Evolutionary conservation across 2,113 vertebrate genomes (phyloP), one percentile per base, ranked within the genome.

Genomic region (Cinclus cinclus): DNA sequence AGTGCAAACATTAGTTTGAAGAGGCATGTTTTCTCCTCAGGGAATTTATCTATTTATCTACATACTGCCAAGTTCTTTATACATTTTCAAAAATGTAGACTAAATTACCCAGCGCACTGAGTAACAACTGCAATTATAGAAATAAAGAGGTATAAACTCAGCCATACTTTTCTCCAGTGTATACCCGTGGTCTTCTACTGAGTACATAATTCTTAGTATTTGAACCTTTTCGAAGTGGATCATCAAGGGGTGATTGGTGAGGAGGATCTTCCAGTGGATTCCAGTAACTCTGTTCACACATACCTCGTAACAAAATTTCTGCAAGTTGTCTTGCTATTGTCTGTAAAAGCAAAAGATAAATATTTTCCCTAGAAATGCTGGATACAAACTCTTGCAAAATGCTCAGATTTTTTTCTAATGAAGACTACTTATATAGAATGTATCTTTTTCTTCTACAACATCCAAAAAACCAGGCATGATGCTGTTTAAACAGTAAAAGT

Each of bases 211-310:
- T 98, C 97, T 99, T 99, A 27, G 96, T 98, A 95, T 98, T 98
- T 28, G 98, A 96, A 97, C 98, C 98, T 95, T 98, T 98, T 56
- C 98, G 98, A 37, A 99, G 98, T 2, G 98, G 99, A 92, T 99
- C 99, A 6, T 99, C 99, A 70, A 99, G 97, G 15, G 99, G 99
- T 4, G 99, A 99, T 35, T 99, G 98, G 44, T 98, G 98, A 19
- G 99, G 99, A 7, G 99, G 99, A 42, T 99, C 99, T 94, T 99
- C 99, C 96, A 99, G 95, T 13, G 99, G 99, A 97, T 98, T 99
- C 99, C 99, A 99, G 59, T 99, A 99, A 97, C 99, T 99, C 97
- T 99, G 99, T 84, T 99, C 99, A 93, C 99, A 99, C 99, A 99
- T 99, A n/a, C 99, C 99, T 96, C 99, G 97, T 90, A 99, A 95